These are phyloP conservation scores for Mirounga angustirostris DNA, from an alignment of 2,113 vertebrate species.

Conservation along the genomic window DNA sequence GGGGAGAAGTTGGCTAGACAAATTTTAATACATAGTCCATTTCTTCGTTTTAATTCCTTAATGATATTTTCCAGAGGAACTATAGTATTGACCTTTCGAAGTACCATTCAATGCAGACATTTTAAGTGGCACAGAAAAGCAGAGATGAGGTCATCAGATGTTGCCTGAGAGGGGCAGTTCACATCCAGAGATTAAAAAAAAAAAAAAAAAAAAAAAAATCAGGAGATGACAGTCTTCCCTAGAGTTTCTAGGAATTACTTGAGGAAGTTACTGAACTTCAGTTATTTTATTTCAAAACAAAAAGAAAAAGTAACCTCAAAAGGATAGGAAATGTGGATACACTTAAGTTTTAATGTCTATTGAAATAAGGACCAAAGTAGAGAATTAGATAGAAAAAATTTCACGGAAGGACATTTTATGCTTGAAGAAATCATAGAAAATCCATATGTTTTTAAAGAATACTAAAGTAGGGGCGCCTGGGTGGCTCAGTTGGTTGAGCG, in stretches of 20 bases:
- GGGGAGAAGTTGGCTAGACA: background rate
- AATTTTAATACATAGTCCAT: background rate
- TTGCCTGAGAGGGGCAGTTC: background rate
- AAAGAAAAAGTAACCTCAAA: background rate
- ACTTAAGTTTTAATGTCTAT: background rate
- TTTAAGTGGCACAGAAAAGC: background rate
- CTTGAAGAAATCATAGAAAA: background rate
- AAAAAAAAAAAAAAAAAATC: background rate
- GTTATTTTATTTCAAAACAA: constrained; percentile 6
- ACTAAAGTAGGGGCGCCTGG: background rate
- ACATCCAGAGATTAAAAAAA: background rate
- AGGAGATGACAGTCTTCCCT: background rate
- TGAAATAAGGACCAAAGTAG: background rate
- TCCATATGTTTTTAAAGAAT: background rate
- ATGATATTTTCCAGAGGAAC: background rate
- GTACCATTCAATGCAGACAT: background rate
- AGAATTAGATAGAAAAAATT: background rate
- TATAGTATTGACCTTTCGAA: background rate
- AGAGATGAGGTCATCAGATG: background rate
- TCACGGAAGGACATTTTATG: background rate
- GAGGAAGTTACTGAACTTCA: background rate
- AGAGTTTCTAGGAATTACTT: background rate
- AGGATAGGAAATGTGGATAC: background rate
- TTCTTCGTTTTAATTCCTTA: constrained; percentile 20
- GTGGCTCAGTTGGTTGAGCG: no score